Conservation (phyloP, 1,140 invertebrate species). For the Diorhabda carinulata region DNA sequence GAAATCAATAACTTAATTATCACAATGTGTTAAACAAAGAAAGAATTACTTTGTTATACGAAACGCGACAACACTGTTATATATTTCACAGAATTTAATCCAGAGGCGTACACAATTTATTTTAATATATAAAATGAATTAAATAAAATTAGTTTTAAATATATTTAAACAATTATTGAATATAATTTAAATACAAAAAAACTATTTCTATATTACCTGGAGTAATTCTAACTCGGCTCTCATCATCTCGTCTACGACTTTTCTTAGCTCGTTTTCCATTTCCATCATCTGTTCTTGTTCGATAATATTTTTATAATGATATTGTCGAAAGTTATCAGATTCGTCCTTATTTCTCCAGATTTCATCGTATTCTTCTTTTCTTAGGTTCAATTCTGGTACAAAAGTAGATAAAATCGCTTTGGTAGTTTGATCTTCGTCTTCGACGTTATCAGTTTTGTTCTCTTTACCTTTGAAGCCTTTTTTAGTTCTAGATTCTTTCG, state of each 20-base stretch:
- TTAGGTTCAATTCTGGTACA: slow-evolving; percentile 54
- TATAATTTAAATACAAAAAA: too few relatives aligned
- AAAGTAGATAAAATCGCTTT: slow-evolving; percentile 57
- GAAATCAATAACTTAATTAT: too few relatives aligned
- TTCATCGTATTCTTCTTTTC: slow-evolving; percentile 67
- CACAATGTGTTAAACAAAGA: too few relatives aligned
- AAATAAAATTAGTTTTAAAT: too few relatives aligned
- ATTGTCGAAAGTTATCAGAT: slow-evolving; percentile 56
- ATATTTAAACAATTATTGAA: too few relatives aligned
- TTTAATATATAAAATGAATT: too few relatives aligned
- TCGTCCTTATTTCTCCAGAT: slow-evolving; percentile 82
- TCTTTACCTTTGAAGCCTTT: slow-evolving; percentile 60
- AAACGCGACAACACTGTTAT: too few relatives aligned
- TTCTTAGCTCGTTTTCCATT: slow-evolving; percentile 79
- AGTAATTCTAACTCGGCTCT: slow-evolving; percentile 76
- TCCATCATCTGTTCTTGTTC: slow-evolving; percentile 76
- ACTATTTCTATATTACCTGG: slow-evolving; percentile 51
- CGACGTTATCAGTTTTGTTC: slow-evolving; percentile 54
- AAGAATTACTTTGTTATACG: too few relatives aligned
- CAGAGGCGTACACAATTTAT: too few relatives aligned
- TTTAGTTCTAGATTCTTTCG: slow-evolving; percentile 71
- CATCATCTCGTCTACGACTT: slow-evolving; percentile 81
- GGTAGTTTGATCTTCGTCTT: slow-evolving; percentile 50
- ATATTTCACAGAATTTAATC: too few relatives aligned
- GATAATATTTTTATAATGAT: slow-evolving; percentile 77